Evolutionary conservation across 2,797 vertebrate species (phyloP).

Genomic region (Anableps anableps): DNA sequence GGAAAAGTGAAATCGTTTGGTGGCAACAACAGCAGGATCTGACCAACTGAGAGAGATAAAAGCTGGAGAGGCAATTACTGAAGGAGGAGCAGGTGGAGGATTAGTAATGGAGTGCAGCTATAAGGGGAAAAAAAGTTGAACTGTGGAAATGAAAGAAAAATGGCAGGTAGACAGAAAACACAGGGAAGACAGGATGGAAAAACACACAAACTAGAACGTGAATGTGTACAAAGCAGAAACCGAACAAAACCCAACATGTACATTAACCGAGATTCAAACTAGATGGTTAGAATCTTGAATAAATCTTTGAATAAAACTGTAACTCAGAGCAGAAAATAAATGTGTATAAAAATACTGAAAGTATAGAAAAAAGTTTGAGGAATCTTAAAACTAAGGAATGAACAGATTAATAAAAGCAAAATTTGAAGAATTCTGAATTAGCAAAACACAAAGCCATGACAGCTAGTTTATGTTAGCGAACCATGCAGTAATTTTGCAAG

Average conservation of each 20-base stretch:
- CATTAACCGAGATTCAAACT: background rate
- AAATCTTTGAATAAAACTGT: background rate
- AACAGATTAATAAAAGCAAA: background rate
- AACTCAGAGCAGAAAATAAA: background rate
- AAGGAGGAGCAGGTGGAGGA: constrained; percentile 11
- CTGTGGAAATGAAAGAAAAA: background rate
- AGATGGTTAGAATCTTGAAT: background rate
- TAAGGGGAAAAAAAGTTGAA: background rate
- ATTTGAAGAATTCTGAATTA: background rate
- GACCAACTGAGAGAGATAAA: background rate
- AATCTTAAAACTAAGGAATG: background rate
- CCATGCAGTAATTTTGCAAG: background rate
- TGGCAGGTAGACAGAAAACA: background rate
- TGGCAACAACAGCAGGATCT: background rate
- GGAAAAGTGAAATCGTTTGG: background rate
- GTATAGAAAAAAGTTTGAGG: too few relatives aligned
- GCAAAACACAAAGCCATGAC: background rate
- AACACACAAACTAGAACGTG: background rate
- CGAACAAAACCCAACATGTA: background rate
- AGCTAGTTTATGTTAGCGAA: background rate
- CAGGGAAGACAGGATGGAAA: background rate
- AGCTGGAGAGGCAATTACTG: background rate
- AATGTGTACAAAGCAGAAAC: background rate
- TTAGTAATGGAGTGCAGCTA: background rate
- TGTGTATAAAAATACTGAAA: background rate